A percentile compares a stretch with the other conserved stretches of the same genome.
Conservation (phyloP, 2,888 invertebrate genomes). For the Steinernema carpocapsae region DNA sequence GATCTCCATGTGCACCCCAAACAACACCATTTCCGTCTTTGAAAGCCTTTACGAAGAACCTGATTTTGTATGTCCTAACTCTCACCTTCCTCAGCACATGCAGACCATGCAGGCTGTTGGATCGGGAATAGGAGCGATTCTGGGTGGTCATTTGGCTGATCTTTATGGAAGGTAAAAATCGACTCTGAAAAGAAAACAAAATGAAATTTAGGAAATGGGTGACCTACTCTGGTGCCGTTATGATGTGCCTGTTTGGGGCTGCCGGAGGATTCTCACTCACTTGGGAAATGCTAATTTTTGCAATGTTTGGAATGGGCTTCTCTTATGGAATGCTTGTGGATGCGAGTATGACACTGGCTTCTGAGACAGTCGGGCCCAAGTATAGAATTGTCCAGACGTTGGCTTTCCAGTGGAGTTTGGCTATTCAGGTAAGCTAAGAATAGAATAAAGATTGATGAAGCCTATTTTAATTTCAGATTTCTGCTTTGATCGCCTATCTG, state of each 20-base stretch:
- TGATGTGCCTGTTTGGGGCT: conserved; percentile 47
- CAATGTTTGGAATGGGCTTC: conserved; percentile 51
- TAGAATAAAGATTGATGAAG: too few relatives aligned
- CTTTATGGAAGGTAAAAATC: conserved; percentile 43
- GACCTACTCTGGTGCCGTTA: conserved; percentile 44
- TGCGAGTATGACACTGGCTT: conserved; percentile 46
- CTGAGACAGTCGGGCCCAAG: conserved; percentile 49
- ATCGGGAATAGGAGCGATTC: conserved; percentile 48
- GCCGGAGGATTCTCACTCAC: conserved; percentile 43
- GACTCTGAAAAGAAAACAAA: neutral
- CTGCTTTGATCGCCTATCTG: conserved; percentile 46
- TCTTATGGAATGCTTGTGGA: conserved; percentile 49
- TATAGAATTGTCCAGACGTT: conserved; percentile 53
- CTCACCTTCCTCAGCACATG: conserved; percentile 47
- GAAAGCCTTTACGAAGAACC: conserved; percentile 46
- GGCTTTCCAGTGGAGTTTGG: conserved; percentile 52
- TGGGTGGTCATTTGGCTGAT: conserved; percentile 52
- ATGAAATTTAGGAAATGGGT: conserved; percentile 48
- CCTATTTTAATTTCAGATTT: conserved; percentile 37
- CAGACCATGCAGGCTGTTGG: conserved; percentile 51
- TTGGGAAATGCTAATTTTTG: conserved; percentile 42
- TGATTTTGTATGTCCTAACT: conserved; percentile 46
- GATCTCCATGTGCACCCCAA: conserved; percentile 40
- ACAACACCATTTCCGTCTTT: conserved; percentile 41
- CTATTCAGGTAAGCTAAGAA: conserved; percentile 42